Evolutionary conservation across 2,113 vertebrate species (phyloP).

Genomic region (Orcinus orca): DNA sequence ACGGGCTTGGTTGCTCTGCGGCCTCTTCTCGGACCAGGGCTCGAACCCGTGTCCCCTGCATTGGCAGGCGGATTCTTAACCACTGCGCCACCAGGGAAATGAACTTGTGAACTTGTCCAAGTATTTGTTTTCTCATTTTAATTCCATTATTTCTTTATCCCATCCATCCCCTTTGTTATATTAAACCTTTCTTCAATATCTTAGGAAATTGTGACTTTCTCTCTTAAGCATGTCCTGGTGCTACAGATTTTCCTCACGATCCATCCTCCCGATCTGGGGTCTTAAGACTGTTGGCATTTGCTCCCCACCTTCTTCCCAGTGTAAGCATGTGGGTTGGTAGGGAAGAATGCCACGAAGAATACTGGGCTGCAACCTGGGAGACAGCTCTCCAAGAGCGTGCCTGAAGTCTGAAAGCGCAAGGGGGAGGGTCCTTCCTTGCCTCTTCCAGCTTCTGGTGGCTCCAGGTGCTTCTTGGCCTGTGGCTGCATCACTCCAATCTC

Average conservation of each 20-base stretch:
- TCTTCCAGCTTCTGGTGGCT: neutral
- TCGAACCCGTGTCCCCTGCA: no score
- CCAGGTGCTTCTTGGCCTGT: neutral
- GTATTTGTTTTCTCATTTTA: constrained; percentile 35
- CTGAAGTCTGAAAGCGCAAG: neutral
- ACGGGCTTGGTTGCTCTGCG: no score
- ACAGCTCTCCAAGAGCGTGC: neutral
- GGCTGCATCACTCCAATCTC: neutral
- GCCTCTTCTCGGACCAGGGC: no score
- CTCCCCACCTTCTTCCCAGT: neutral
- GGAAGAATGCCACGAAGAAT: neutral
- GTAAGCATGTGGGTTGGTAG: no score
- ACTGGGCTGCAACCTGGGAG: neutral
- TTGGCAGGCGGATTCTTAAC: no score
- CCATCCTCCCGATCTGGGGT: neutral
- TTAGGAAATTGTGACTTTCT: neutral
- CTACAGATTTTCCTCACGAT: neutral
- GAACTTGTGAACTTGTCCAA: neutral
- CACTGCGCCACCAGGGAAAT: no score
- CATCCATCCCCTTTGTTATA: neutral
- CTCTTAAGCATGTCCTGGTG: neutral
- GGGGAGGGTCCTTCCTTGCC: neutral
- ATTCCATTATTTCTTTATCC: constrained; percentile 30
- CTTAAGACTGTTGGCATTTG: neutral
- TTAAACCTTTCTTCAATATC: constrained; percentile 12